Evolutionary conservation across 2,797 vertebrate species (phyloP), one percentile per base, ranked within the genome.

Genomic region (Danio albolineatus): DNA sequence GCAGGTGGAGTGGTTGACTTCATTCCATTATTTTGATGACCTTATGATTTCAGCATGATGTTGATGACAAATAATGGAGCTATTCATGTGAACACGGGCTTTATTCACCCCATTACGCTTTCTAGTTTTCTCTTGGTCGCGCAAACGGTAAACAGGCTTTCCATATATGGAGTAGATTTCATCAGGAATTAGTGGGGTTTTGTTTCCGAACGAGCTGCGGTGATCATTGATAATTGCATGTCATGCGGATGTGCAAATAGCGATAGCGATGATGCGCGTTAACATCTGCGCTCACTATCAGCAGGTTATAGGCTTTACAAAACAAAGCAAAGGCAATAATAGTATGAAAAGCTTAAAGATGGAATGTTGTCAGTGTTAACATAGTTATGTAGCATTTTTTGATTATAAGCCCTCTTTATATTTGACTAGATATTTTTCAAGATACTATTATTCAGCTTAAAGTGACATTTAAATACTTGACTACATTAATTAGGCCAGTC

Each of bases 21-120:
- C 38, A 46, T 82, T 88, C 85, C 84, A 59, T 88, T 88, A 86
- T 89, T 89, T 89, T 78, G 87, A 90, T 82, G 89, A 89, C 86
- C 73, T 83, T 73, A 64, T 87, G 84, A 77, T 71, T 81, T 36
- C 60, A 62, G 73, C 82, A 72, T 85, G 79, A 84, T 76, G 87
- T 86, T 88, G 17, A 91, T 90, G 89, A 90, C 61, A 76, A 88
- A 86, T 89, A 88, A 88, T 82, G 86, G 87, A 87, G 60, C 9
- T 14, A 16, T 65, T 69, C 54, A 28, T 66, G 72, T 69, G 70
- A 78, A 73, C 57, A 64, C n/a, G 41, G 53, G 48, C 57, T 62
- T 44, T 41, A 61, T 56, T 66, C 38, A 14, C 13, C 8, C 67
- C 73, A 79, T 73, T 53, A 49, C 36, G 2, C 46, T 14, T 54